phyloP scores from a whole-genome alignment of 30 jellyfish, hydroid and myxozoan species.

The Turritopsis rubra region DNA sequence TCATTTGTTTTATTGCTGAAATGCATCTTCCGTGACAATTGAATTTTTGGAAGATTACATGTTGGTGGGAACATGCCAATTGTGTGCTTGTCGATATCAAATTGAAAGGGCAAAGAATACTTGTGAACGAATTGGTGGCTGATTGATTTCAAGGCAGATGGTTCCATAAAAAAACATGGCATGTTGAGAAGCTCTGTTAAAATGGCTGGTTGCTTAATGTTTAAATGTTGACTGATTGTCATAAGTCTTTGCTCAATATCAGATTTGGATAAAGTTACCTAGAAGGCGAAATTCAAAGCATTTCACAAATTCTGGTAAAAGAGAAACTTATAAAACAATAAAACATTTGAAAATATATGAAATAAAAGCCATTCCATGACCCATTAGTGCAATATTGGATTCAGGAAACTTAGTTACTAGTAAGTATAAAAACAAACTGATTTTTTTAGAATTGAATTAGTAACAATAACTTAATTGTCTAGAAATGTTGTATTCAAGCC shows the following conservation, averaged over 20 bases:
- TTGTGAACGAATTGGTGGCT: conserved; percentile 19
- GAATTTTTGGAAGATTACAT: conserved; percentile 20
- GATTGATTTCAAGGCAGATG: background rate
- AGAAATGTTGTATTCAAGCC: no score
- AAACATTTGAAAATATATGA: no score
- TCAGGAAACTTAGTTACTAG: no score
- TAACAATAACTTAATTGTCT: no score
- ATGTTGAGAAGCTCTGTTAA: conserved; percentile 29
- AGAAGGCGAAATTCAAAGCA: background rate
- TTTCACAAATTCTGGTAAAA: no score
- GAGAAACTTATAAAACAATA: background rate
- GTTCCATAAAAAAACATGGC: conserved; percentile 47
- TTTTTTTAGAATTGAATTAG: no score
- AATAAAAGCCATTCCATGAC: no score
- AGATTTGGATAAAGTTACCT: conserved; percentile 14
- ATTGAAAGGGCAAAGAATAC: conserved; percentile 28
- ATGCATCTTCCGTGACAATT: conserved; percentile 21
- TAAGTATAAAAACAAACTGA: no score
- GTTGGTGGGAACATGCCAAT: conserved; percentile 25
- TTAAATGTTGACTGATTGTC: conserved; percentile 12
- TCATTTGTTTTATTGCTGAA: conserved; percentile 36
- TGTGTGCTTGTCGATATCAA: conserved; percentile 13
- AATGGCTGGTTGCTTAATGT: conserved; percentile 25
- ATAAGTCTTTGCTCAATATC: conserved; percentile 25
- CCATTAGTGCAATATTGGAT: no score